phyloP scores from a whole-genome alignment of 2,888 invertebrate genomes.

The Harpalus rufipes region DNA sequence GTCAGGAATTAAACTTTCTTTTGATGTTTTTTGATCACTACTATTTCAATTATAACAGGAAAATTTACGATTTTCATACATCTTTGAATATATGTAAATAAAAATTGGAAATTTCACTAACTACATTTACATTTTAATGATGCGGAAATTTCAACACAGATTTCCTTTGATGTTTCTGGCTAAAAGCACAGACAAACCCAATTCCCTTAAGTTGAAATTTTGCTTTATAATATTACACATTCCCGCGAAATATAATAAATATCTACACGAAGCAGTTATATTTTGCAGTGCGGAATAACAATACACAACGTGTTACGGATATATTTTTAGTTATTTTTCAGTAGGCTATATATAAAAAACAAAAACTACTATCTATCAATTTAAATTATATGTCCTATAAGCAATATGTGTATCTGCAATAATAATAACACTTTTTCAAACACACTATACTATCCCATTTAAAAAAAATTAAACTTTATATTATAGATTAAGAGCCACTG shows the following conservation, averaged over 20 bases:
- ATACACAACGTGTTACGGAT: conserved; percentile 74
- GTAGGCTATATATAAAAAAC: too few species aligned
- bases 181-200: not conserved
- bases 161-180: conserved; percentile 35
- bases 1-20: conserved; percentile 15
- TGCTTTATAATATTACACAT: not conserved
- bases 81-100: conserved; percentile 31
- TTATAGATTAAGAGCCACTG: too few species aligned
- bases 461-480: too few species aligned
- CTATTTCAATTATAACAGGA: not conserved
- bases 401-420: too few species aligned
- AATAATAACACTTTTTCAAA: too few species aligned
- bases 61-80: conserved; percentile 19
- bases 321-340: too few species aligned
- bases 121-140: conserved; percentile 41
- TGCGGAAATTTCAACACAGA: not conserved
- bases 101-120: conserved; percentile 26
- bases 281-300: not conserved
- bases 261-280: not conserved
- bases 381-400: too few species aligned
- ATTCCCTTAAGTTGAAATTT: not conserved
- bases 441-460: too few species aligned
- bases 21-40: conserved; percentile 21
- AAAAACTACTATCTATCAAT: too few species aligned
- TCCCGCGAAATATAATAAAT: not conserved